Conservation (phyloP, 2,888 invertebrate genomes). For the Lissonota sp. region DNA sequence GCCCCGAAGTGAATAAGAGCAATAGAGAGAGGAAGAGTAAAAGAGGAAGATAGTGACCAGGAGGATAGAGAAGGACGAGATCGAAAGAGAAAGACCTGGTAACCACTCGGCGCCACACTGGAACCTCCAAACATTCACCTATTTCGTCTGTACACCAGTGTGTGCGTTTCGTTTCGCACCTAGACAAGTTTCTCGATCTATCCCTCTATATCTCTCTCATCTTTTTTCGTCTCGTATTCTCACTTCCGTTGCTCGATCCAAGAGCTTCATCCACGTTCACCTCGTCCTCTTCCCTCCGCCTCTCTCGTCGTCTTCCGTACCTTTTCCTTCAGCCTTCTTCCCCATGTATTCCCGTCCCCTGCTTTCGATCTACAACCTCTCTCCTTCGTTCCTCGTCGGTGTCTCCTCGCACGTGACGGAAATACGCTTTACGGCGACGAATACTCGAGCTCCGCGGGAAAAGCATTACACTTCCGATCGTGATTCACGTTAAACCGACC, state of each 20-base stretch:
- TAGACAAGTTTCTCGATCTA: background rate
- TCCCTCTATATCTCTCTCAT: conserved; percentile 9
- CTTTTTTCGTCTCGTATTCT: conserved; percentile 37
- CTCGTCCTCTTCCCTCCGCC: conserved; percentile 8
- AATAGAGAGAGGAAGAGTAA: background rate
- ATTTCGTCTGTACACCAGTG: conserved; percentile 21
- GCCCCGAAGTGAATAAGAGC: conserved; percentile 12
- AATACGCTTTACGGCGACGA: conserved; percentile 62
- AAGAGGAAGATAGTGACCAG: background rate
- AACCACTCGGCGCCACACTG: conserved; percentile 17
- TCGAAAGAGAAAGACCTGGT: background rate
- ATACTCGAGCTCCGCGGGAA: conserved; percentile 60
- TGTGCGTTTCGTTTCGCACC: background rate
- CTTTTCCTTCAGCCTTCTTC: background rate
- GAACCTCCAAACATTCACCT: conserved; percentile 52
- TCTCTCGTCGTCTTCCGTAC: background rate
- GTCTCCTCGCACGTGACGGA: conserved; percentile 67
- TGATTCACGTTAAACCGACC: conserved; percentile 66
- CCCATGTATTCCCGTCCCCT: conserved; percentile 14
- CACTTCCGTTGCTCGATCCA: conserved; percentile 47
- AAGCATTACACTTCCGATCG: conserved; percentile 70
- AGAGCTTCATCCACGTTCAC: conserved; percentile 29
- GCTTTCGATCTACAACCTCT: conserved; percentile 7
- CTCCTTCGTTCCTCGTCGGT: conserved; percentile 10
- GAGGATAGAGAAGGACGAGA: background rate